Evolutionary conservation across 2,113 vertebrate species (phyloP).

Genomic region (Eulemur rufifrons): DNA sequence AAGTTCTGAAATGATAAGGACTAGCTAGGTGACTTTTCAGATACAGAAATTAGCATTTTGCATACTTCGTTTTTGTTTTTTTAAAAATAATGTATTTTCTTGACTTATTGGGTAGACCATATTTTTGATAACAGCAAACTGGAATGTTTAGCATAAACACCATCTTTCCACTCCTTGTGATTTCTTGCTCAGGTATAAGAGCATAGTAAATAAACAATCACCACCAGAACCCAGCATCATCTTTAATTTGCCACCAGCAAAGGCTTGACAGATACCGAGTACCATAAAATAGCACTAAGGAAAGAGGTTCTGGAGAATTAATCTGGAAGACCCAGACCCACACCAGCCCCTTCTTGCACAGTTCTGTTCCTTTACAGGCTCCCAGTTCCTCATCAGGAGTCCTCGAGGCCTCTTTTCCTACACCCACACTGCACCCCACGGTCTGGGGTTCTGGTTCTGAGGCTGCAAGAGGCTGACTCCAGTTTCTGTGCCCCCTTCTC

Average conservation of each 20-base stretch:
- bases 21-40: constrained; percentile 44
- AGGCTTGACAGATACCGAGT: rapidly evolving
- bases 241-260: rapidly evolving
- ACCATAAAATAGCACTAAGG: background rate
- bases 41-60: background rate
- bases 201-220: constrained; percentile 38
- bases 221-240: background rate
- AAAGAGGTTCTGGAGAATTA: background rate
- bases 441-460: background rate
- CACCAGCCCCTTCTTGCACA: rapidly evolving
- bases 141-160: background rate
- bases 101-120: background rate
- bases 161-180: background rate
- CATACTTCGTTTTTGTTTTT: constrained; percentile 29
- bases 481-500: rapidly evolving
- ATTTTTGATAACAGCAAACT: background rate
- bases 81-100: background rate
- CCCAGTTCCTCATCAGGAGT: background rate
- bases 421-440: rapidly evolving
- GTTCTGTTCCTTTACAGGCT: too few species aligned
- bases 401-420: too few species aligned
- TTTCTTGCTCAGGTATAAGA: constrained; percentile 24
- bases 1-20: constrained; percentile 58
- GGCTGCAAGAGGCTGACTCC: rapidly evolving
- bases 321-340: rapidly evolving